Conservation (phyloP, 2,113 vertebrate genomes). For the Scolopax mira region DNA sequence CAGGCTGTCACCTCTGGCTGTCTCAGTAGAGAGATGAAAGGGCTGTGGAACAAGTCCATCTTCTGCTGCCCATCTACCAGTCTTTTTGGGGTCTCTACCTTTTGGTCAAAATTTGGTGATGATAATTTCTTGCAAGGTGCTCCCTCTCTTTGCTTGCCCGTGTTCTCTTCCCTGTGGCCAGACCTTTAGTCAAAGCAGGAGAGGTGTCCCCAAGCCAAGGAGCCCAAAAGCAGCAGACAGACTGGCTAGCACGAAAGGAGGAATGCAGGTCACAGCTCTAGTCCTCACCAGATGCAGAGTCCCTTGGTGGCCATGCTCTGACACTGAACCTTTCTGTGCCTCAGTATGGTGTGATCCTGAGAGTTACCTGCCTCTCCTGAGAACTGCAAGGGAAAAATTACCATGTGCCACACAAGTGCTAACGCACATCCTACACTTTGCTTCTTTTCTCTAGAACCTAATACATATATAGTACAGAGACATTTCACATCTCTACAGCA, state of each 20-base stretch:
- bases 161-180: no score
- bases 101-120: background rate
- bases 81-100: background rate
- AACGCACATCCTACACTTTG: background rate
- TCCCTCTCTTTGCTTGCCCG: background rate
- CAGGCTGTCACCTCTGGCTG: background rate
- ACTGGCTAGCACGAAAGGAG: background rate
- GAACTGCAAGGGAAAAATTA: background rate
- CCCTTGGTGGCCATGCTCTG: background rate
- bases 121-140: background rate
- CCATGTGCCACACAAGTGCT: background rate
- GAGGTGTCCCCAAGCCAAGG: background rate
- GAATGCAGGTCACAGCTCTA: background rate
- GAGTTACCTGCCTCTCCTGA: background rate
- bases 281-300: background rate
- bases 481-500: slow-evolving; percentile 6
- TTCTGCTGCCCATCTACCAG: background rate
- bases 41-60: background rate
- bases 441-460: background rate
- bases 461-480: background rate
- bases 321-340: background rate
- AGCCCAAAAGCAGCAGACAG: background rate
- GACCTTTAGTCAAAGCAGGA: background rate
- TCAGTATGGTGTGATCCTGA: accelerated
- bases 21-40: background rate